Evolutionary conservation across 1,140 invertebrate genomes (phyloP).

Genomic region (Polypedilum pembai): DNA sequence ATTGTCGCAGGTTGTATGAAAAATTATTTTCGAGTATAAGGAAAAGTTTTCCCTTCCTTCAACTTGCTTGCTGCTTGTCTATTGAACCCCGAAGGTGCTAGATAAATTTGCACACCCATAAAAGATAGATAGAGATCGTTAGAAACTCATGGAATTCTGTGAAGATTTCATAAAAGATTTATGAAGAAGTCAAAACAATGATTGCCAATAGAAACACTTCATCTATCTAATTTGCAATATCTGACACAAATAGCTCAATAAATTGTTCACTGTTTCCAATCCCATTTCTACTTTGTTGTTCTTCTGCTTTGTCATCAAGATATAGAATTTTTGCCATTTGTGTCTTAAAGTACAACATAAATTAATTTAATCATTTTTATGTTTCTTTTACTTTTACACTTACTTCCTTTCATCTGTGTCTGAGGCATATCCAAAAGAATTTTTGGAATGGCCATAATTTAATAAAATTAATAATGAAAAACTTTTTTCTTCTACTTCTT

Average conservation of each 20-base stretch:
- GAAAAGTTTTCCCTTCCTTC: not conserved
- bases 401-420: no score
- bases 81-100: not conserved
- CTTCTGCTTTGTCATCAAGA: not conserved
- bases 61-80: not conserved
- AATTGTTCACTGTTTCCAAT: not conserved
- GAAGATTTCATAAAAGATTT: conserved; percentile 3
- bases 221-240: not conserved
- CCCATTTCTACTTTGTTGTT: not conserved
- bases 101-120: no score
- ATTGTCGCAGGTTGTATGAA: not conserved
- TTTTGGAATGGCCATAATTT: no score
- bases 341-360: not conserved
- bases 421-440: no score
- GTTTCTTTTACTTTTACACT: no score
- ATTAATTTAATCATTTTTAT: no score
- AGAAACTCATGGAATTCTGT: not conserved
- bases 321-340: not conserved
- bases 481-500: no score
- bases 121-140: not conserved
- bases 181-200: not conserved
- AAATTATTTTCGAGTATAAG: not conserved
- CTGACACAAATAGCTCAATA: conserved; percentile 17
- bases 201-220: not conserved
- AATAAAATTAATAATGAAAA: no score